Conservation (phyloP, 2,113 vertebrate species). For the Seriola aureovittata region DNA sequence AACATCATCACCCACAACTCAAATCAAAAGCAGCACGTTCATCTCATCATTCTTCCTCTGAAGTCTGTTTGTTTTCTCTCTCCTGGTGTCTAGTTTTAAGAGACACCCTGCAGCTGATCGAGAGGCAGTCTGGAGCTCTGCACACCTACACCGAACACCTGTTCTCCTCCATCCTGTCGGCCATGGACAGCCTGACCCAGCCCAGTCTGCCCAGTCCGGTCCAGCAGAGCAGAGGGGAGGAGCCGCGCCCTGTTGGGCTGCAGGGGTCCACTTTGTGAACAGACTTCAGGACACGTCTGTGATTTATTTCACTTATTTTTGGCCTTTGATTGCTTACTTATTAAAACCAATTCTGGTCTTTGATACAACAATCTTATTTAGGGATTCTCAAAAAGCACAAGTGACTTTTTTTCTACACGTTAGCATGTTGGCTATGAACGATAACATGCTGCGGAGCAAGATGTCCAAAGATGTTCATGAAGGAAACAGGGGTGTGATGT, state of each 20-base stretch:
- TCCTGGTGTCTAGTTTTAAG: constrained; percentile 84
- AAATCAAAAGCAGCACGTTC: fast-evolving
- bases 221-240: not conserved
- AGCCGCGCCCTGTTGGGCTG: not conserved
- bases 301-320: constrained; percentile 1
- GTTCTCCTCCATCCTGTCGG: constrained; percentile 87
- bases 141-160: constrained; percentile 85
- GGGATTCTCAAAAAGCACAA: not conserved
- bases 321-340: not conserved
- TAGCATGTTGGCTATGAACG: not conserved
- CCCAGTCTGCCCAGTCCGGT: not conserved
- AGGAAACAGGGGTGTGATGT: not conserved
- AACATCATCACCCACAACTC: fast-evolving
- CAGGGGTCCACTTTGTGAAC: constrained; percentile 6
- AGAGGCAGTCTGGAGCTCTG: constrained; percentile 85
- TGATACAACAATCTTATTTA: not conserved
- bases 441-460: not conserved
- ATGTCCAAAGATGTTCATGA: not conserved
- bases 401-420: not conserved
- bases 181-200: constrained; percentile 79
- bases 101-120: constrained; percentile 87
- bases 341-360: not conserved
- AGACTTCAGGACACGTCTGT: not conserved
- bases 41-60: not conserved
- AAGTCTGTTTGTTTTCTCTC: not conserved